These are phyloP conservation scores for Cydia amplana DNA, from an alignment of 1,140 invertebrate species.

Conservation along the genomic window DNA sequence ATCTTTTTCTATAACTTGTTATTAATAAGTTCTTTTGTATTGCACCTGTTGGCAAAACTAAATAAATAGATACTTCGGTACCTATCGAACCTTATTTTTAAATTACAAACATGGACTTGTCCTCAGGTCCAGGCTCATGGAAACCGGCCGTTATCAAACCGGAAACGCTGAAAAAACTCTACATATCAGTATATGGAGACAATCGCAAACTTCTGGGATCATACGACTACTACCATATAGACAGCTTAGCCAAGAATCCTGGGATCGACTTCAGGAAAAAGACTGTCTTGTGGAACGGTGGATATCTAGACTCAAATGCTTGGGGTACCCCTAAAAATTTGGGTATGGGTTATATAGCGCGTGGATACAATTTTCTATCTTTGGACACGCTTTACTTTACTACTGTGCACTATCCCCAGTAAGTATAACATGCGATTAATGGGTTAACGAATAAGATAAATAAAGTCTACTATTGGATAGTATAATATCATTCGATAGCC, in stretches of 20 bases:
- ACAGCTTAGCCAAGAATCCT: conserved; percentile 51
- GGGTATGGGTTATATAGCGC: conserved; percentile 43
- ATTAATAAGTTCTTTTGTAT: too few relatives aligned
- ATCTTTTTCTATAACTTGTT: too few relatives aligned
- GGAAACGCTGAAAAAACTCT: conserved; percentile 51
- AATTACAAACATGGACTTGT: background rate
- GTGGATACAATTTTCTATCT: conserved; percentile 56
- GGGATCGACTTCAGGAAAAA: conserved; percentile 52
- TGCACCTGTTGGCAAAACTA: too few relatives aligned
- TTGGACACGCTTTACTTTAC: conserved; percentile 58
- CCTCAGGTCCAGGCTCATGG: conserved; percentile 61
- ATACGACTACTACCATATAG: conserved; percentile 63
- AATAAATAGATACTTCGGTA: too few relatives aligned
- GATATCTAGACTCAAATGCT: conserved; percentile 56
- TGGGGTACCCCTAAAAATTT: conserved; percentile 42
- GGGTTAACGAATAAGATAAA: too few relatives aligned
- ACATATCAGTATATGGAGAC: conserved; percentile 41
- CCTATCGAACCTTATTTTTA: too few relatives aligned
- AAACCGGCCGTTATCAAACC: conserved; percentile 52
- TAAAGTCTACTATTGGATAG: background rate
- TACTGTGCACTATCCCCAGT: conserved; percentile 56
- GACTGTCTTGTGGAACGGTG: conserved; percentile 56
- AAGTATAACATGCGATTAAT: conserved; percentile 33
- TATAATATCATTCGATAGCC: too few relatives aligned
- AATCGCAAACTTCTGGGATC: conserved; percentile 33